A percentile compares a stretch with the other conserved stretches of the same genome.
These are phyloP conservation scores for Globia sparganii DNA, from an alignment of 2,888 invertebrate species.

Conservation along the genomic window DNA sequence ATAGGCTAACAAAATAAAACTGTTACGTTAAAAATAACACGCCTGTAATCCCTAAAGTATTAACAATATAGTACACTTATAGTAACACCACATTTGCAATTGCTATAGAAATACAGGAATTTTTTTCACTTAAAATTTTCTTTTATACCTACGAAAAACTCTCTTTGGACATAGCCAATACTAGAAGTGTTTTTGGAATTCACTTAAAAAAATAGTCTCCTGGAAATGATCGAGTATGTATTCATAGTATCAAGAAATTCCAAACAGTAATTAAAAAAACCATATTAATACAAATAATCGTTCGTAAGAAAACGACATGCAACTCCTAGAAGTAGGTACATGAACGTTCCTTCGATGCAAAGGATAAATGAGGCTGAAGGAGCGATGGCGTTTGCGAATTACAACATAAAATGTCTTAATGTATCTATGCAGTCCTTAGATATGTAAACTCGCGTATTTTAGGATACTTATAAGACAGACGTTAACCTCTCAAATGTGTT, in stretches of 20 bases:
- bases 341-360: neutral
- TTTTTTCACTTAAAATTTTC: neutral
- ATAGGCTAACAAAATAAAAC: neutral
- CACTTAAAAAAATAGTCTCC: neutral
- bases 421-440: neutral
- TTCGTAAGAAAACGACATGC: neutral
- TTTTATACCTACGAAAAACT: neutral
- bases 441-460: too few species aligned
- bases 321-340: neutral
- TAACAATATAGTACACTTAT: neutral
- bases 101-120: neutral
- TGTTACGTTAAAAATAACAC: neutral
- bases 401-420: neutral
- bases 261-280: neutral
- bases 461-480: too few species aligned
- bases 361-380: constrained; percentile 4
- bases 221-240: neutral
- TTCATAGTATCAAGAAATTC: neutral
- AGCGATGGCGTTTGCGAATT: neutral
- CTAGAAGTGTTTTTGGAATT: neutral
- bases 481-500: too few species aligned
- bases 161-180: neutral
- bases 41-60: neutral
- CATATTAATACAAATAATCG: neutral
- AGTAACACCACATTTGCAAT: neutral